Evolutionary conservation across 2,113 vertebrate species (phyloP).

Genomic region (Turnix velox): DNA sequence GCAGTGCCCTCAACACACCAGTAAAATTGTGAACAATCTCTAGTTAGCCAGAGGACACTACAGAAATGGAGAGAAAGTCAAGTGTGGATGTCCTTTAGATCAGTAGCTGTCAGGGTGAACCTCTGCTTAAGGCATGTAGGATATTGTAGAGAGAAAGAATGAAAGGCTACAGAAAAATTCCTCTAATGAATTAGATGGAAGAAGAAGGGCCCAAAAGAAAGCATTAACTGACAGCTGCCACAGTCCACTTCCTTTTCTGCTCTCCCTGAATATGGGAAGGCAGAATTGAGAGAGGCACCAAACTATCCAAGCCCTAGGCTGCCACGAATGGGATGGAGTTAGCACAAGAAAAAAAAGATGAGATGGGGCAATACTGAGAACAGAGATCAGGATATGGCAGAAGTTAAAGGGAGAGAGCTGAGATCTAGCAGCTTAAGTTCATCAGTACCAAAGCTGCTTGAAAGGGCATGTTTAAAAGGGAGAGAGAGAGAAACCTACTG

Average conservation of each 20-base stretch:
- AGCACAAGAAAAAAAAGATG: background rate
- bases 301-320: background rate
- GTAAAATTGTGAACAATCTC: background rate
- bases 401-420: background rate
- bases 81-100: background rate
- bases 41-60: background rate
- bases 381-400: background rate
- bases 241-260: background rate
- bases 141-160: background rate
- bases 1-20: background rate
- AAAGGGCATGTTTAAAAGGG: background rate
- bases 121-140: background rate
- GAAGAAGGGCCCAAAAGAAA: background rate
- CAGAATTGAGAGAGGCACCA: background rate
- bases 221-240: background rate
- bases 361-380: background rate
- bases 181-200: background rate
- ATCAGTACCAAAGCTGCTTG: background rate
- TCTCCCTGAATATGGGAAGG: background rate
- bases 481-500: background rate
- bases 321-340: background rate
- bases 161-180: background rate
- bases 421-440: background rate
- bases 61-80: background rate
- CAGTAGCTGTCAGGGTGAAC: background rate